These are phyloP conservation scores for Oenanthe melanoleuca DNA, from an alignment of 2,113 vertebrate species.

Conservation along the genomic window DNA sequence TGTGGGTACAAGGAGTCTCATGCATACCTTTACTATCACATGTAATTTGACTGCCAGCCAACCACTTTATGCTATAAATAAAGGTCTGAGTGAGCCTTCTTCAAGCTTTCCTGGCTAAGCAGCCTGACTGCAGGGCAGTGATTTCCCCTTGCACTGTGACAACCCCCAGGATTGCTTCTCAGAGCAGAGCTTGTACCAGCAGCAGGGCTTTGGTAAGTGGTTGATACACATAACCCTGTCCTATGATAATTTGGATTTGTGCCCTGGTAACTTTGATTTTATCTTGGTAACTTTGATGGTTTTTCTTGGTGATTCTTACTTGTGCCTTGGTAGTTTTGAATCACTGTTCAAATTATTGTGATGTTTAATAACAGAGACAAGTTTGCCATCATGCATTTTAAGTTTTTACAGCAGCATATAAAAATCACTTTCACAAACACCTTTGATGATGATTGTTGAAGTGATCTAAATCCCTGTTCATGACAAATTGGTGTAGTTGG, in stretches of 20 bases:
- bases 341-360: not conserved
- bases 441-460: not conserved
- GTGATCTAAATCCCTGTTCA: not conserved
- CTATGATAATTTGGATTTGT: not conserved
- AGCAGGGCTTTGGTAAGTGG: not conserved
- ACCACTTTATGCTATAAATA: not conserved
- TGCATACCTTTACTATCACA: not conserved
- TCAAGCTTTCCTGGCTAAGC: not conserved
- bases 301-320: not conserved
- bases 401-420: not conserved
- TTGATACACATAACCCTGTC: not conserved
- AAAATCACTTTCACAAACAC: not conserved
- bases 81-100: not conserved
- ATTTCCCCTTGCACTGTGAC: not conserved
- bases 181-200: not conserved
- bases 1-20: not conserved
- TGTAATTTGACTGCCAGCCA: not conserved
- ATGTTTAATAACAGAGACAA: not conserved
- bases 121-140: not conserved
- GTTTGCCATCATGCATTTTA: not conserved
- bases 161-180: not conserved
- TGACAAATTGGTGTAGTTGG: not conserved
- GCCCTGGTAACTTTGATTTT: not conserved
- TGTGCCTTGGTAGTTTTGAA: not conserved
- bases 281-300: not conserved